Evolutionary conservation across 2,888 invertebrate genomes (phyloP).

Genomic region (Drosophila paucipuncta): DNA sequence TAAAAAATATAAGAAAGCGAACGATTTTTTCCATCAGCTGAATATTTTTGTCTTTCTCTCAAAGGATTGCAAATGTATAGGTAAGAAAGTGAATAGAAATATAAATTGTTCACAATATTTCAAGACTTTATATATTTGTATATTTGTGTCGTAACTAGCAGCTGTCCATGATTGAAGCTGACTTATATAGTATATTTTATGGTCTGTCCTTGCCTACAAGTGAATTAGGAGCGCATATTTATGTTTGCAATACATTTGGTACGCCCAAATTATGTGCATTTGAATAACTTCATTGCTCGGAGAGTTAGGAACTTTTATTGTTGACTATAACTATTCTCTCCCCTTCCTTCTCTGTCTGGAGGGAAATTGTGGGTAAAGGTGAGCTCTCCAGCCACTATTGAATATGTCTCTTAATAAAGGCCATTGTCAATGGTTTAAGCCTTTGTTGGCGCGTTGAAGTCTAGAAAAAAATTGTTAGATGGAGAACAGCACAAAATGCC

Average conservation of each 20-base stretch:
- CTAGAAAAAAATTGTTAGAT: conserved; percentile 47
- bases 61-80: not conserved
- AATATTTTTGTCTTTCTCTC: not conserved
- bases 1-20: not conserved
- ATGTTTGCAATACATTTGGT: conserved; percentile 12
- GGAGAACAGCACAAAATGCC: conserved; percentile 34
- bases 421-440: conserved; percentile 16
- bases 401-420: conserved; percentile 34
- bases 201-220: too few relatives aligned
- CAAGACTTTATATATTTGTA: not conserved
- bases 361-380: conserved; percentile 5
- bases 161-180: not conserved
- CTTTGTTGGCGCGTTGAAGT: conserved; percentile 43
- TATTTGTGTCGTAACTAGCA: not conserved
- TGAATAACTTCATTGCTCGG: conserved; percentile 25
- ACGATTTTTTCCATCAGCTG: rapidly evolving
- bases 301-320: conserved; percentile 1
- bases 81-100: not conserved
- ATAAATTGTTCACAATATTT: not conserved
- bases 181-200: not conserved
- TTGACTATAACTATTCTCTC: not conserved
- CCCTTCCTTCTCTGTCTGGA: not conserved
- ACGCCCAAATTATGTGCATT: conserved; percentile 45
- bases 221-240: conserved; percentile 5
- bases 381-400: conserved; percentile 16